Base-by-base conservation (phyloP, 2,888 invertebrate genomes). In the Globia sparganii region DNA sequence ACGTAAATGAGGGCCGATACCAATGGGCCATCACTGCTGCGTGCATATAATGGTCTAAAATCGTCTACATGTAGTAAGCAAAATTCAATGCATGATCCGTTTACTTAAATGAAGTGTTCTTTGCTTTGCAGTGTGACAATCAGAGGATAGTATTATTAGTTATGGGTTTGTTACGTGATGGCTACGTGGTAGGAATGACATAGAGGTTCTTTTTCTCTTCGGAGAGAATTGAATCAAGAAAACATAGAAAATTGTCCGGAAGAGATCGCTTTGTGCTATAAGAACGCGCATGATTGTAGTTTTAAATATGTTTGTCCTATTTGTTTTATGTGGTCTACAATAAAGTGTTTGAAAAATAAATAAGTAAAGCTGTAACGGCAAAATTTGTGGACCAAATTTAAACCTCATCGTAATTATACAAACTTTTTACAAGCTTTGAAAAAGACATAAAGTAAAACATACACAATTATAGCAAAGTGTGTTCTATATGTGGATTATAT, bases 101-200 rank as follows among this genome's bases (percentile, higher is more conserved):
- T 53, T 49, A 43, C 53, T 77, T 43, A 43, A 53, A 31, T 61
- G 43, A 77, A 53, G 21, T 34, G 18, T 34, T 34, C 8, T 61
- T 28, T 28, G 53, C 18, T 13, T 69, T 37, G 34, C 28, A 66
- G 9, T 31, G 37, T 25, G 0, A 25, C 13, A 62, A 62, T n/a
- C 49, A 25, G 31, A 43, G 43, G 31, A n/a, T 5, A 25, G 18
- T 28, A 77, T 70, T 53, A 77, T 69, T 77, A 53, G 69, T 34
- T 61, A 61, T 43, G 18, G 46, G 34, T 46, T 8, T 31, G 18
- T 53, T 53, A 53, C 59, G 40, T 77, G 68, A 18, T 40, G 11
- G 59, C 18, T 43, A 69, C 59, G 59, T 77, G 69, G 18, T 40
- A 34, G 34, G 49, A 61, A 59, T 77, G 40, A 28, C 21, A 2